Percentiles rank a stretch among this genome's conserved stretches.
Evolutionary conservation across 2,113 vertebrate genomes (phyloP).

Genomic region (Tinamus guttatus): DNA sequence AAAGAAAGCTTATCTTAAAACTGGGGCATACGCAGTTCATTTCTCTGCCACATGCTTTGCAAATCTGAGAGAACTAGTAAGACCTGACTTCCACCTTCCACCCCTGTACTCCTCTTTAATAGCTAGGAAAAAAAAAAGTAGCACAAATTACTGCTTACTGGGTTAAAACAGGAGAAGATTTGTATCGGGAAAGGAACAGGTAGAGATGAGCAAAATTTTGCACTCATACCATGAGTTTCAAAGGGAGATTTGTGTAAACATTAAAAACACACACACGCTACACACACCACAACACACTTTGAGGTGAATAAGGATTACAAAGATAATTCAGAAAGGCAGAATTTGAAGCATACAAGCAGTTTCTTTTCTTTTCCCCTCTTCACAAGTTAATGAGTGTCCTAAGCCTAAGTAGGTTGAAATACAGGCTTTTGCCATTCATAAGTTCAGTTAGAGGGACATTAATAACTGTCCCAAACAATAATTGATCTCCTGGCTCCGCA

Average conservation of each 20-base stretch:
- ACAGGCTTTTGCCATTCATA: neutral
- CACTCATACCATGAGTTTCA: neutral
- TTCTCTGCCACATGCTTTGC: neutral
- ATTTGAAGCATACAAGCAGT: neutral
- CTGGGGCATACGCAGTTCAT: neutral
- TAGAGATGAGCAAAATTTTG: neutral
- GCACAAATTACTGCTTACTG: neutral
- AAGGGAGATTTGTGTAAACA: neutral
- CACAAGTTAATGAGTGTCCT: neutral
- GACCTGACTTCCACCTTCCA: neutral
- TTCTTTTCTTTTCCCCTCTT: neutral
- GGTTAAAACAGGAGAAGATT: neutral
- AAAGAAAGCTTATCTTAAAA: conserved; percentile 1
- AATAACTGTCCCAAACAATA: neutral
- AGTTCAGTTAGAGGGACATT: neutral
- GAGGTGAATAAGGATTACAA: neutral
- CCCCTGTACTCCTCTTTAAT: neutral
- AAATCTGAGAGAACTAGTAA: neutral
- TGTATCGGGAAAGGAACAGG: neutral
- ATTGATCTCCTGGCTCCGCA: neutral
- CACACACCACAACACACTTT: too few relatives aligned
- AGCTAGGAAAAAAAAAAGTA: neutral
- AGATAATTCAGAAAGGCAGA: neutral
- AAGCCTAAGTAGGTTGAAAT: neutral
- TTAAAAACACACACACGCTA: too few relatives aligned